Conservation (phyloP, 2,113 vertebrate genomes). For the Pteronura brasiliensis region DNA sequence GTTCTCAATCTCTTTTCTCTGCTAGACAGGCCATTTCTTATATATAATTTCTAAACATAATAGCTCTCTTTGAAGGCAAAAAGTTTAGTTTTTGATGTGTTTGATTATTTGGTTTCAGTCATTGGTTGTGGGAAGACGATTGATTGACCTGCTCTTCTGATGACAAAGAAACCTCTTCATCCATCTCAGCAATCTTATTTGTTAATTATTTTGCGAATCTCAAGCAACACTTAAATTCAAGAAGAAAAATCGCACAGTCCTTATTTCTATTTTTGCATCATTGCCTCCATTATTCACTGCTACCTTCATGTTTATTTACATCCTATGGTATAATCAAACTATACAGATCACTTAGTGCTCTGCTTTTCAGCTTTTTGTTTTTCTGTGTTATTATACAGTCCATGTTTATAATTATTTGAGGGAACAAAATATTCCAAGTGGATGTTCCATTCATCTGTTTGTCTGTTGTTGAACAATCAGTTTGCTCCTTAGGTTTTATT, state of each 20-base stretch:
- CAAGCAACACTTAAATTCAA: background rate
- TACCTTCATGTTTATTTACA: background rate
- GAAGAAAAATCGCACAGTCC: background rate
- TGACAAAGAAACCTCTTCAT: background rate
- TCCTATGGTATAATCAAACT: background rate
- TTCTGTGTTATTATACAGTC: slow-evolving; percentile 12
- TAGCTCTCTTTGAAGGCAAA: background rate
- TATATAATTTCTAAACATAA: background rate
- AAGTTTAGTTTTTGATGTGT: background rate
- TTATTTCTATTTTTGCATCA: background rate
- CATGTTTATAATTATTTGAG: slow-evolving; percentile 39
- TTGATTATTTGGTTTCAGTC: background rate
- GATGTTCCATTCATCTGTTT: slow-evolving; percentile 42
- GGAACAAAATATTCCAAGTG: slow-evolving; percentile 23
- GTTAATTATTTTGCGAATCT: background rate
- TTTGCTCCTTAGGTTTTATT: slow-evolving; percentile 51
- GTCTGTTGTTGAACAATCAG: slow-evolving; percentile 41
- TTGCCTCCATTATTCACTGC: background rate
- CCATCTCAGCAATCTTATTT: background rate
- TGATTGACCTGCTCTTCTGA: background rate
- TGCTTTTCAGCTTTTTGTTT: slow-evolving; percentile 9
- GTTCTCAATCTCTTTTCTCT: background rate
- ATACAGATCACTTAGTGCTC: background rate
- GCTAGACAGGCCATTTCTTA: background rate
- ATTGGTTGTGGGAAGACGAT: background rate